phyloP scores from a whole-genome alignment of 2,888 invertebrate species.

The Euplexia lucipara region DNA sequence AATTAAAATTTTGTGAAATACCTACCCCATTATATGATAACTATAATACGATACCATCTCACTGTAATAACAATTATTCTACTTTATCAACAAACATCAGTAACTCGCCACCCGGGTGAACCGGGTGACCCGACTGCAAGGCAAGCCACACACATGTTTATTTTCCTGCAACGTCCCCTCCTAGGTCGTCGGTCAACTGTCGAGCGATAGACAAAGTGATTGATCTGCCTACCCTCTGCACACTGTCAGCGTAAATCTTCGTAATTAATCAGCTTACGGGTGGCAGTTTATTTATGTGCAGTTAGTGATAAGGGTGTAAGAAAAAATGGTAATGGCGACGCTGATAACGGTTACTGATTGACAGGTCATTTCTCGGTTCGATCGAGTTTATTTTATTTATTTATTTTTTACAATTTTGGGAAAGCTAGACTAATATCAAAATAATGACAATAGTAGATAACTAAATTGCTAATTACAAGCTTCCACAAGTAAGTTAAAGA shows the following conservation, averaged over 20 bases:
- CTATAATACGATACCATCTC: constrained; percentile 18
- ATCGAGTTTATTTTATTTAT: too few relatives aligned
- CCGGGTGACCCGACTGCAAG: constrained; percentile 19
- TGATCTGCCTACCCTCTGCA: constrained; percentile 63
- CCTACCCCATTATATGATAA: constrained; percentile 29
- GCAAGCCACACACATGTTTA: constrained; percentile 57
- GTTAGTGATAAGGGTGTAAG: constrained; percentile 19
- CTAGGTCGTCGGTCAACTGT: constrained; percentile 60
- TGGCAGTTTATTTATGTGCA: constrained; percentile 48
- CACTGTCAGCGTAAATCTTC: constrained; percentile 54
- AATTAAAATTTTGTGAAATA: not conserved
- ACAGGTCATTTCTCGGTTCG: constrained; percentile 16
- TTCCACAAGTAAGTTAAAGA: too few relatives aligned
- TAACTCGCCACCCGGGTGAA: too few relatives aligned
- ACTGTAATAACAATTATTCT: constrained; percentile 28
- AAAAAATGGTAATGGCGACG: constrained; percentile 27
- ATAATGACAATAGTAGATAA: too few relatives aligned
- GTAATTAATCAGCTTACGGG: constrained; percentile 60
- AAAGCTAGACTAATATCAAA: too few relatives aligned
- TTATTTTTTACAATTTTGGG: too few relatives aligned
- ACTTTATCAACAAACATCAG: constrained; percentile 36
- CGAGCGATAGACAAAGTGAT: constrained; percentile 69
- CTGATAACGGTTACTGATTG: constrained; percentile 22
- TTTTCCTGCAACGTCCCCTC: constrained; percentile 49
- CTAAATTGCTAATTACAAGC: too few relatives aligned